Conservation (phyloP, 2,113 vertebrate genomes). For the Zosterops pallidus region DNA sequence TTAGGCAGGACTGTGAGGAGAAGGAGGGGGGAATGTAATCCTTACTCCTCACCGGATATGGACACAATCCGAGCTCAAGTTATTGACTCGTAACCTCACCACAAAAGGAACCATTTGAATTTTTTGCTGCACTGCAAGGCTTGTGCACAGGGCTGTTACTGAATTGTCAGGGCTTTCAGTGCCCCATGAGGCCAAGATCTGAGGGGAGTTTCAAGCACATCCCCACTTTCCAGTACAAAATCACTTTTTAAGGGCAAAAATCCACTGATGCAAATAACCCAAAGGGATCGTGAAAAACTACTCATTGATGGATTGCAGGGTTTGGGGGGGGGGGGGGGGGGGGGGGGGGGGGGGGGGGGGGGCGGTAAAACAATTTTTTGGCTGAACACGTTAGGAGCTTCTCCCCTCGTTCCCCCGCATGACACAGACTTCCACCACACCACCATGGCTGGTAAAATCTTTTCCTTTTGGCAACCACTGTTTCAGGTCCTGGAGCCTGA, state of each 20-base stretch:
- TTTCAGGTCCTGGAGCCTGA: neutral
- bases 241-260: neutral
- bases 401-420: neutral
- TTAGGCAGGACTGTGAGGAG: neutral
- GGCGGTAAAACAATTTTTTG: neutral
- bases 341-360: rapidly evolving
- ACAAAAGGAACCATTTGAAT: neutral
- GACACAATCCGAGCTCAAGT: neutral
- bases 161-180: neutral
- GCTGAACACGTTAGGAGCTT: neutral
- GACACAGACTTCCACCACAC: neutral
- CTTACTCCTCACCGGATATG: neutral
- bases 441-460: rapidly evolving
- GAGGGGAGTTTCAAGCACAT: neutral
- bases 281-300: neutral
- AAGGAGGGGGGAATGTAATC: neutral
- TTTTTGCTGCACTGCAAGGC: neutral
- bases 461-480: neutral
- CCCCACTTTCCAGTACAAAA: neutral
- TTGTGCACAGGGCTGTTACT: neutral
- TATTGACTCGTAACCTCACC: neutral
- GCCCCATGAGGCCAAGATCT: neutral
- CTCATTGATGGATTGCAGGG: neutral
- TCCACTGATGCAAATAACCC: neutral
- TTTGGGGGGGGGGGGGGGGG: rapidly evolving